Conservation (phyloP, 2,797 vertebrate species). For the Vultur gryphus region DNA sequence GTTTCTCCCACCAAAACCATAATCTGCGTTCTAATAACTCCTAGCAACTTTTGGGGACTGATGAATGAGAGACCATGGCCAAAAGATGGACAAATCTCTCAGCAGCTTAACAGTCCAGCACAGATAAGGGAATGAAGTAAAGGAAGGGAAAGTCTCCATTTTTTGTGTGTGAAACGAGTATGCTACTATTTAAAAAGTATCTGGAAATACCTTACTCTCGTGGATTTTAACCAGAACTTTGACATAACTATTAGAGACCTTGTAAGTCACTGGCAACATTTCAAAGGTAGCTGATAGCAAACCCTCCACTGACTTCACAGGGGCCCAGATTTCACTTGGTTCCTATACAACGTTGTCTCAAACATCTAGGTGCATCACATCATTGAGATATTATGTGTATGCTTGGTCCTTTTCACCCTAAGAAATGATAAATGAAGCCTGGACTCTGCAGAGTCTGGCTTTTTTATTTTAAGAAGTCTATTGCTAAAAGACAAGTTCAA, state of each 20-base stretch:
- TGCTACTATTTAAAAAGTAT: background rate
- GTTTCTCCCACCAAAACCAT: background rate
- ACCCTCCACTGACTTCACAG: background rate
- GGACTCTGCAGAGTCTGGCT: background rate
- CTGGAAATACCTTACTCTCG: conserved; percentile 11
- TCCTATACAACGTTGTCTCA: background rate
- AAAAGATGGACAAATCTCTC: background rate
- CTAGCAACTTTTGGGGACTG: background rate
- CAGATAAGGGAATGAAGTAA: background rate
- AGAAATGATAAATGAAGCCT: conserved; percentile 20
- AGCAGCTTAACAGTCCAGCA: background rate
- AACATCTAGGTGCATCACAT: background rate
- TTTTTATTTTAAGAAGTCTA: conserved; percentile 36
- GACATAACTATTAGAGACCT: background rate
- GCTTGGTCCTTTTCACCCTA: background rate
- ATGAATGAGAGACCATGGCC: background rate
- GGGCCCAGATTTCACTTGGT: background rate
- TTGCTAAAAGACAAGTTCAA: conserved; percentile 5
- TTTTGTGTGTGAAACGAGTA: background rate
- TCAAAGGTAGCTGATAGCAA: background rate
- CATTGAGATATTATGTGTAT: background rate
- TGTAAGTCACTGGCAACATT: background rate
- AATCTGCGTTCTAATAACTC: background rate
- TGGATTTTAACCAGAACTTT: conserved; percentile 16
- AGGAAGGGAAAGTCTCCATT: background rate